Percentiles rank a stretch among this genome's conserved stretches.
phyloP scores from a whole-genome alignment of 2,113 vertebrate species.

The Labeo catla region DNA sequence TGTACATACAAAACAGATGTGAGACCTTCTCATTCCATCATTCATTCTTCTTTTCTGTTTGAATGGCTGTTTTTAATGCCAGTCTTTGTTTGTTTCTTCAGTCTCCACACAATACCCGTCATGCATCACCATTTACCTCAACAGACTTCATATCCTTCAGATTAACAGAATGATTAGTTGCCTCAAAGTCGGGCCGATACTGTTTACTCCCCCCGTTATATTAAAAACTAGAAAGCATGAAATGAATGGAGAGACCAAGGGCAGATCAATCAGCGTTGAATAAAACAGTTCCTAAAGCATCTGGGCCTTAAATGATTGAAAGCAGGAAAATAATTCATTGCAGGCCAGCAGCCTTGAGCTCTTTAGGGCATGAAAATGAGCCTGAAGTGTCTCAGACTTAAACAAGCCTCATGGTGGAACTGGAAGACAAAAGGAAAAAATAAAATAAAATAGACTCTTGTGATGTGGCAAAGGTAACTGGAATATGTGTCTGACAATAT shows the following conservation, averaged over 20 bases:
- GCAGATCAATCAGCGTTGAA: slow-evolving; percentile 57
- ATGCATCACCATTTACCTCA: slow-evolving; percentile 53
- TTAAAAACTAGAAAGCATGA: slow-evolving; percentile 58
- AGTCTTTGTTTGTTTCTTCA: slow-evolving; percentile 23
- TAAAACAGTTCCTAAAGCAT: slow-evolving; percentile 58
- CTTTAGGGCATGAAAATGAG: slow-evolving; percentile 49
- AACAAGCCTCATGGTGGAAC: neutral
- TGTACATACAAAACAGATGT: too few relatives aligned
- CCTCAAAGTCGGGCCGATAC: slow-evolving; percentile 49
- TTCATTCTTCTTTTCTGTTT: neutral
- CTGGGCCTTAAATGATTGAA: slow-evolving; percentile 57
- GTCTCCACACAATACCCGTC: slow-evolving; percentile 1
- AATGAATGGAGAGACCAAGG: slow-evolving; percentile 59
- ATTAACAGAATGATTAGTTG: slow-evolving; percentile 46
- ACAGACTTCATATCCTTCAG: slow-evolving; percentile 22
- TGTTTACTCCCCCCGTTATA: slow-evolving; percentile 46
- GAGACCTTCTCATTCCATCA: neutral
- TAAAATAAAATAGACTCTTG: neutral
- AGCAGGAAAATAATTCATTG: slow-evolving; percentile 51
- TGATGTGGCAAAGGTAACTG: too few relatives aligned
- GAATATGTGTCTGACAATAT: too few relatives aligned
- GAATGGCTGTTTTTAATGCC: slow-evolving; percentile 8
- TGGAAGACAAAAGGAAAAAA: too few relatives aligned
- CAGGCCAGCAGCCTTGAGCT: slow-evolving; percentile 36
- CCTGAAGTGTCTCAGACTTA: slow-evolving; percentile 15